Conservation (phyloP, 2,888 invertebrate genomes). For the Sinopyrophorus schimmeli region DNA sequence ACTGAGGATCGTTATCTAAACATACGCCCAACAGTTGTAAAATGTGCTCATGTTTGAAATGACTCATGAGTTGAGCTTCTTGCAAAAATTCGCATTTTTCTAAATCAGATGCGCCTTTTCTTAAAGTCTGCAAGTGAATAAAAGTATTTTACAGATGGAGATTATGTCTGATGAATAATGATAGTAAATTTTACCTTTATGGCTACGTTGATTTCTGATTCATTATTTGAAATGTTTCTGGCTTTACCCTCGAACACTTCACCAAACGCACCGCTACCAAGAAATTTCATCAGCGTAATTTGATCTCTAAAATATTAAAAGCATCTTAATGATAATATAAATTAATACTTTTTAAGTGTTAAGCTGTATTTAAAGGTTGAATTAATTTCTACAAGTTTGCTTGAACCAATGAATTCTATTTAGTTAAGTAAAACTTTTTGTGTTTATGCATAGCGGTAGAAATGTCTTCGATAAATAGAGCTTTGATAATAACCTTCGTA, state of each 20-base stretch:
- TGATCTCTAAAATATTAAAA: slow-evolving; percentile 63
- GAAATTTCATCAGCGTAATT: slow-evolving; percentile 82
- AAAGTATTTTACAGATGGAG: too few species aligned
- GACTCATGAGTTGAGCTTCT: slow-evolving; percentile 96
- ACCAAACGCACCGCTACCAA: slow-evolving; percentile 96
- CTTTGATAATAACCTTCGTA: slow-evolving; percentile 72
- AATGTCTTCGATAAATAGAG: too few species aligned
- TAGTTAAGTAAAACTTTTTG: too few species aligned
- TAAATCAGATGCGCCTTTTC: slow-evolving; percentile 87
- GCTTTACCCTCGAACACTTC: slow-evolving; percentile 95
- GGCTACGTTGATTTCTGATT: slow-evolving; percentile 76
- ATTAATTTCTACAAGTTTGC: too few species aligned
- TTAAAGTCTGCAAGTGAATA: slow-evolving; percentile 74
- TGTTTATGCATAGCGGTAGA: too few species aligned
- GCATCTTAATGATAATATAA: too few species aligned
- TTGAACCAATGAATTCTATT: too few species aligned
- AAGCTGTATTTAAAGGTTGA: too few species aligned
- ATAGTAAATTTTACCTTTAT: slow-evolving; percentile 69
- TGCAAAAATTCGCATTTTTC: slow-evolving; percentile 93
- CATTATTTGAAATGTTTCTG: slow-evolving; percentile 59
- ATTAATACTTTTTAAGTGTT: too few species aligned
- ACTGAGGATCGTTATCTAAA: slow-evolving; percentile 89
- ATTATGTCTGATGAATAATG: too few species aligned
- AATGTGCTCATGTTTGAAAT: slow-evolving; percentile 96
- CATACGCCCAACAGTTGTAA: slow-evolving; percentile 91